phyloP scores from a whole-genome alignment of 1,140 invertebrate genomes.

The Aphaenogaster rudis region DNA sequence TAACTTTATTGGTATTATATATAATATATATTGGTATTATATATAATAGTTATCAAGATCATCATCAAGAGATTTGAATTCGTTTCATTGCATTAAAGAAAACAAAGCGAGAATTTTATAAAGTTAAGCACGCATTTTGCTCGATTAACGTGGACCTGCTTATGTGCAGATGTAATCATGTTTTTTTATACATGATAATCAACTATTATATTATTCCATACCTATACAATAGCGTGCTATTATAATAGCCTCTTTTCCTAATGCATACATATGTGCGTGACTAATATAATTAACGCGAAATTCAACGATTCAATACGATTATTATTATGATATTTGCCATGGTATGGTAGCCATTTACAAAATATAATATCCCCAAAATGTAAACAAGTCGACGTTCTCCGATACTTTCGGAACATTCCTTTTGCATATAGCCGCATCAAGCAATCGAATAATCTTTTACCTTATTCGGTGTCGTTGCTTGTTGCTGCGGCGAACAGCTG shows the following conservation, averaged over 20 bases:
- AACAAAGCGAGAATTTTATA: conserved; percentile 15
- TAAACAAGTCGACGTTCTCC: background rate
- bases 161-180: conserved; percentile 40
- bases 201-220: conserved; percentile 5
- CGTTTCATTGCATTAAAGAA: conserved; percentile 29
- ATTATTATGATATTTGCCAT: conserved; percentile 20
- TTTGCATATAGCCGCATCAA: conserved; percentile 19
- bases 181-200: conserved; percentile 22
- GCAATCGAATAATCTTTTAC: conserved; percentile 75
- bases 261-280: background rate
- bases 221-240: conserved; percentile 3
- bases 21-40: background rate
- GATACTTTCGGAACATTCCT: conserved; percentile 2
- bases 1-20: background rate
- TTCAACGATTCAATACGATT: background rate
- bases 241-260: conserved; percentile 33
- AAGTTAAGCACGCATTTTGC: conserved; percentile 30
- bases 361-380: background rate
- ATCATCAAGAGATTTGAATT: background rate
- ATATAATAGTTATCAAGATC: background rate
- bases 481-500: conserved; percentile 86
- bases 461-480: conserved; percentile 85
- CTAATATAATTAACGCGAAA: conserved; percentile 13
- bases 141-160: background rate
- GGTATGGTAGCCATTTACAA: background rate